Conservation (phyloP, 2,113 vertebrate genomes). For the Dicrurus megarhynchus region DNA sequence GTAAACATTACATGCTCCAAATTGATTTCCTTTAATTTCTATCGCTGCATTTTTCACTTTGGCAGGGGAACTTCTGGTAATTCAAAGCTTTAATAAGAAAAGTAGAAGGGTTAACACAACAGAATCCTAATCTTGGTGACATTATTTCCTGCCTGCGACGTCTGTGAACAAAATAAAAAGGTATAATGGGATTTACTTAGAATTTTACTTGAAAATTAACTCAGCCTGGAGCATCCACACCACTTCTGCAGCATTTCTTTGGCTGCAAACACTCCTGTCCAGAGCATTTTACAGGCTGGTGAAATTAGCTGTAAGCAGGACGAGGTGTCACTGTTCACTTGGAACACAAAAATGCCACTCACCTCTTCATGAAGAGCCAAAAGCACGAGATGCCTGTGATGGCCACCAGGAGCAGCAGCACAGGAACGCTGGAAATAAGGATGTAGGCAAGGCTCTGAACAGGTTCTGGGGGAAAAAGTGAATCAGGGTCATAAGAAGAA, state of each 20-base stretch:
- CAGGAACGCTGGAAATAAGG: conserved; percentile 80
- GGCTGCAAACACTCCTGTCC: background rate
- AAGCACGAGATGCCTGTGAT: conserved; percentile 77
- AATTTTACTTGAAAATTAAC: background rate
- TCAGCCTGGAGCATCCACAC: background rate
- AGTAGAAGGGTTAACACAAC: background rate
- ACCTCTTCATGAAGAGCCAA: conserved; percentile 79
- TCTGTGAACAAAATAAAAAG: background rate
- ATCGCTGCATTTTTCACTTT: background rate
- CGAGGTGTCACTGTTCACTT: background rate
- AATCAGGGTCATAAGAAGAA: background rate
- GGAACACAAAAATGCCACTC: conserved; percentile 21
- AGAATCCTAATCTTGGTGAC: background rate
- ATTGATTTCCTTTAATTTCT: background rate
- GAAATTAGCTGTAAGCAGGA: background rate
- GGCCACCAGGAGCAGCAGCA: conserved; percentile 78
- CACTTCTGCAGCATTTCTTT: background rate
- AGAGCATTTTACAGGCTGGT: background rate
- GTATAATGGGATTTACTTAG: background rate
- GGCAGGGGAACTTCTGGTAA: background rate
- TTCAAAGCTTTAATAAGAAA: background rate
- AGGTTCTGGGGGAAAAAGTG: conserved; percentile 60
- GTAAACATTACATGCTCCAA: background rate
- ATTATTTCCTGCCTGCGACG: background rate
- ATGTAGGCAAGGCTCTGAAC: conserved; percentile 77